phyloP scores from a whole-genome alignment of 1,140 invertebrate genomes.

The Melipona quadrifasciata region DNA sequence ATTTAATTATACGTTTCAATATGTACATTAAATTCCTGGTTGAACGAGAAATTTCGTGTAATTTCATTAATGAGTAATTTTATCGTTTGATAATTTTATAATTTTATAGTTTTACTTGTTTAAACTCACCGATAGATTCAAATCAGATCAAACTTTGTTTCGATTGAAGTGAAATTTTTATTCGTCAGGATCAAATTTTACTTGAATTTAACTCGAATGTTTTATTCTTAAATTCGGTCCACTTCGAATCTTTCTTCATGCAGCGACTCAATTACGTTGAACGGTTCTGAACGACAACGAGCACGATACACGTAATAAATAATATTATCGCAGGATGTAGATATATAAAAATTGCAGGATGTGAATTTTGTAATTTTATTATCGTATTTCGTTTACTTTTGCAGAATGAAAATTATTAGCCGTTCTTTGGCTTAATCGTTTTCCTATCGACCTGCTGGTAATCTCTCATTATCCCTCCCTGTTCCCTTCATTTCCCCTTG shows the following conservation, averaged over 20 bases:
- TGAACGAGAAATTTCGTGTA: too few relatives aligned
- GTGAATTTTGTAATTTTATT: not conserved
- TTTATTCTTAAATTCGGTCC: too few relatives aligned
- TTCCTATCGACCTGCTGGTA: not conserved
- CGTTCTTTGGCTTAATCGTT: not conserved
- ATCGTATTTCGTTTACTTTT: not conserved
- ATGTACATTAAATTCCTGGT: too few relatives aligned
- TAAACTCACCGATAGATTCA: too few relatives aligned
- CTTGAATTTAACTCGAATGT: too few relatives aligned
- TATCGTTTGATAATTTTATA: too few relatives aligned
- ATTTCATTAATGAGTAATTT: too few relatives aligned
- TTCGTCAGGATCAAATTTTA: too few relatives aligned
- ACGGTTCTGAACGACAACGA: not conserved
- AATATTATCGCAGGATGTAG: too few relatives aligned
- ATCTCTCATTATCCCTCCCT: not conserved
- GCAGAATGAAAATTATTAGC: not conserved
- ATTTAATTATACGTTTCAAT: too few relatives aligned
- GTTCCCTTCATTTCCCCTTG: not conserved
- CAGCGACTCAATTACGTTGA: not conserved
- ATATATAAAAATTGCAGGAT: not conserved
- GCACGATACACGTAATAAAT: not conserved
- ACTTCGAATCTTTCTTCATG: not conserved
- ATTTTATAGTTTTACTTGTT: too few relatives aligned
- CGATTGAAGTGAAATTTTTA: too few relatives aligned
- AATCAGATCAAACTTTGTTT: not conserved